These are phyloP conservation scores for Rhinoraja longicauda DNA, from an alignment of 2,797 vertebrate species.

Conservation along the genomic window DNA sequence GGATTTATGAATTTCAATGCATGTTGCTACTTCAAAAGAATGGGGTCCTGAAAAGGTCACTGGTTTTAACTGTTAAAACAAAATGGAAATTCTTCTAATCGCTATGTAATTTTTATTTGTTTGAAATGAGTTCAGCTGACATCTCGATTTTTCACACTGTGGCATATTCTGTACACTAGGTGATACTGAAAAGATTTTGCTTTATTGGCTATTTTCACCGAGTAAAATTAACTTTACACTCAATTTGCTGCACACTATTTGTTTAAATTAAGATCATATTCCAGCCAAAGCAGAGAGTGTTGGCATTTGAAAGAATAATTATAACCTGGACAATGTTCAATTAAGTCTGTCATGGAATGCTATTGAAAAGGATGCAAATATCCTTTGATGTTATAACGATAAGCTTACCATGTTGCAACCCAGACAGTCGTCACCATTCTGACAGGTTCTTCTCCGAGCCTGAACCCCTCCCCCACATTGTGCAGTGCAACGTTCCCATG, in stretches of 20 bases:
- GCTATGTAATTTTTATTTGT: slow-evolving; percentile 42
- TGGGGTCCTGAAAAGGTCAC: background rate
- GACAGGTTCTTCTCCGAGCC: slow-evolving; percentile 79
- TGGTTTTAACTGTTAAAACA: slow-evolving; percentile 44
- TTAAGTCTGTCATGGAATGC: background rate
- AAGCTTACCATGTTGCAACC: slow-evolving; percentile 79
- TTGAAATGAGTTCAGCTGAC: slow-evolving; percentile 46
- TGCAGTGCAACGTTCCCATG: slow-evolving; percentile 88
- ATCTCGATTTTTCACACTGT: background rate
- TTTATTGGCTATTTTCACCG: background rate
- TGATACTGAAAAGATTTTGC: background rate
- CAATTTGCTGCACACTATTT: background rate
- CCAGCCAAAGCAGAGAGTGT: background rate
- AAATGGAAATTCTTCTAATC: slow-evolving; percentile 43
- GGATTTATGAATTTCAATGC: background rate
- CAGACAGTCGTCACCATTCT: slow-evolving; percentile 88
- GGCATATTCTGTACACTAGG: slow-evolving; percentile 22
- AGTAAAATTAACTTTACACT: background rate
- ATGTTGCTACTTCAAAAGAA: background rate
- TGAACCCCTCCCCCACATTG: slow-evolving; percentile 92
- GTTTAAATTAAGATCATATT: background rate
- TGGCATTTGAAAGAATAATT: background rate
- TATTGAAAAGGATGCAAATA: background rate
- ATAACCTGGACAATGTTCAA: background rate
- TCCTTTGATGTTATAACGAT: background rate